A percentile compares a stretch with the other conserved stretches of the same genome.
These are phyloP conservation scores for Tachysurus fulvidraco DNA, from an alignment of 2,113 vertebrate genomes.

Conservation along the genomic window DNA sequence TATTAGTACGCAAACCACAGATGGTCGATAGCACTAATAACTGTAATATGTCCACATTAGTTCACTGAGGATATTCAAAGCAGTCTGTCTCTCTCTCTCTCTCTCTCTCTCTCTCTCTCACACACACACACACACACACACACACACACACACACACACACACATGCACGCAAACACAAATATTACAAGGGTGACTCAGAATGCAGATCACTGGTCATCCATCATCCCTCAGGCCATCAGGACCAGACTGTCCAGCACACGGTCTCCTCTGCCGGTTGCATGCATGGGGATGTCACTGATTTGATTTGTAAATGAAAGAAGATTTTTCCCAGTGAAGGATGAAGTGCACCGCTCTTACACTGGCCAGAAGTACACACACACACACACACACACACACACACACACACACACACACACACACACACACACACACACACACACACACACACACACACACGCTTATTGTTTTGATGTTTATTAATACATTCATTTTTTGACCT, in stretches of 20 bases:
- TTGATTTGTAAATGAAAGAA: slow-evolving; percentile 10
- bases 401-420: not conserved
- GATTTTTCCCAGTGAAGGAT: not conserved
- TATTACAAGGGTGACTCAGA: slow-evolving; percentile 8
- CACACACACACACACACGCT: not conserved
- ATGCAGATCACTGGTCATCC: slow-evolving; percentile 10
- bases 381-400: not conserved
- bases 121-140: no score
- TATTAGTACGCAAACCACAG: slow-evolving; percentile 6
- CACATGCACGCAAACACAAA: not conserved
- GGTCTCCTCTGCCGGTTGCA: not conserved
- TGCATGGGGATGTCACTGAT: not conserved
- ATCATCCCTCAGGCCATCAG: not conserved
- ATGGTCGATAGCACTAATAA: not conserved
- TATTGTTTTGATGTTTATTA: not conserved
- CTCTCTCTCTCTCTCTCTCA: not conserved
- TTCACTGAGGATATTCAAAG: not conserved
- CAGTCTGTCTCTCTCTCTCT: not conserved
- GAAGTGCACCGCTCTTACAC: not conserved
- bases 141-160: not conserved
- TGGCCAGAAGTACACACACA: not conserved
- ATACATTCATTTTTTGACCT: not conserved
- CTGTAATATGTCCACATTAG: slow-evolving; percentile 6
- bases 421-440: not conserved
- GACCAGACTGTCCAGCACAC: not conserved